Evolutionary conservation across 2,797 vertebrate species (phyloP).

Genomic region (Allobates femoralis): DNA sequence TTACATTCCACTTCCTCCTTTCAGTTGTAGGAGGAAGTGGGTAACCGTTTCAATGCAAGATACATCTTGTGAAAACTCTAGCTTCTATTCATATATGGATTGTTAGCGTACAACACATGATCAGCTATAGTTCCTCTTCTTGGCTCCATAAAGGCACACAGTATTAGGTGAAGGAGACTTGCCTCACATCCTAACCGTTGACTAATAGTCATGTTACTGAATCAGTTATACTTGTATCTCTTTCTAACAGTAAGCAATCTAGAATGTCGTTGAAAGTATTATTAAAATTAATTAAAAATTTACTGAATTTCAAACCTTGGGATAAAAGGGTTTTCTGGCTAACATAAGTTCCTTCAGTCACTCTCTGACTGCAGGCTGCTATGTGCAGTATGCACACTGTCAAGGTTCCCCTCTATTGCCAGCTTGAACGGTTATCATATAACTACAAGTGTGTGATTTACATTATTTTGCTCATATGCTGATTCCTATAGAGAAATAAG

Average conservation of each 20-base stretch:
- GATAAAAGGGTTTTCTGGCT: too few relatives aligned
- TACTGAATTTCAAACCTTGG: slow-evolving; percentile 17
- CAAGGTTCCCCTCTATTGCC: too few relatives aligned
- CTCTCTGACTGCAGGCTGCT: too few relatives aligned
- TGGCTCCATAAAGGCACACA: not conserved
- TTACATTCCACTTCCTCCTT: slow-evolving; percentile 51
- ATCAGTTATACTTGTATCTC: slow-evolving; percentile 31
- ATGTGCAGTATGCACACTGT: too few relatives aligned
- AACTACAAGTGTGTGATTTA: too few relatives aligned
- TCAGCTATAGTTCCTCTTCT: not conserved
- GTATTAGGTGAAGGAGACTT: not conserved
- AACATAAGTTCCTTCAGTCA: too few relatives aligned
- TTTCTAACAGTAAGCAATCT: slow-evolving; percentile 39
- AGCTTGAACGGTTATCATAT: too few relatives aligned
- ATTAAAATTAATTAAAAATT: slow-evolving; percentile 15
- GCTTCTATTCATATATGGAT: not conserved
- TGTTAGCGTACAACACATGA: not conserved
- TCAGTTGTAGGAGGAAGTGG: slow-evolving; percentile 53
- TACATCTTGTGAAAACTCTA: slow-evolving; percentile 36
- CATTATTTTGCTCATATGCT: too few relatives aligned
- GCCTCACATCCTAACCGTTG: not conserved
- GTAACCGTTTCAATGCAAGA: slow-evolving; percentile 38
- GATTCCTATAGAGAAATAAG: too few relatives aligned
- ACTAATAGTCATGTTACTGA: slow-evolving; percentile 36
- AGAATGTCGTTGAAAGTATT: slow-evolving; percentile 47